A percentile compares a stretch with the other conserved stretches of the same genome.
Evolutionary conservation across 2,113 vertebrate species (phyloP).

Genomic region (Oryzias javanicus): DNA sequence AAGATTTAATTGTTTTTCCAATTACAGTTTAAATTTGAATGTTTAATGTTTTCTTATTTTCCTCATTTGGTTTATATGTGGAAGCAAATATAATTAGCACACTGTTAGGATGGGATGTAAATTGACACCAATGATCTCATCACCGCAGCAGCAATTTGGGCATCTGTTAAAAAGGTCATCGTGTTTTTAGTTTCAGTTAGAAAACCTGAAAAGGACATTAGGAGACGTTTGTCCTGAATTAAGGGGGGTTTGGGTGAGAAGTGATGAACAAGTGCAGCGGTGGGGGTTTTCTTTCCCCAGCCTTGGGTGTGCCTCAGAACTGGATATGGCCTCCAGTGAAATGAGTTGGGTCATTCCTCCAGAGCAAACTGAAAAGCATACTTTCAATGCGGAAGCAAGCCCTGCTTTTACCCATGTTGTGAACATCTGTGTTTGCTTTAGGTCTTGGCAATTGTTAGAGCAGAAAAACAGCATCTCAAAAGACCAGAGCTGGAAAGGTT

Average conservation of each 20-base stretch:
- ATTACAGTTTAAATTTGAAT: conserved; percentile 13
- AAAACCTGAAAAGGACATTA: conserved; percentile 7
- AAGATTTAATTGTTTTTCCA: conserved; percentile 13
- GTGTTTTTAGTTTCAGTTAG: not conserved
- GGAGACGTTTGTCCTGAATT: conserved; percentile 5
- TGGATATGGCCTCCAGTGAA: conserved; percentile 55
- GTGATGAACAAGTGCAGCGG: conserved; percentile 69
- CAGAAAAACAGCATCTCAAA: conserved; percentile 41
- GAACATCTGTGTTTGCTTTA: conserved; percentile 75
- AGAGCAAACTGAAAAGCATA: conserved; percentile 55
- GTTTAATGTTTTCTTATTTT: not conserved
- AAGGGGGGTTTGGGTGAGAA: conserved; percentile 9
- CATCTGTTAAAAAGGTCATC: conserved; percentile 12
- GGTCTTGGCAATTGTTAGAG: conserved; percentile 49
- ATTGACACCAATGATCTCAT: conserved; percentile 62
- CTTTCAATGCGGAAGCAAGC: conserved; percentile 41
- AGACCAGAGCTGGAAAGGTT: conserved; percentile 44
- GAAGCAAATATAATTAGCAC: conserved; percentile 44
- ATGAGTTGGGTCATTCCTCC: conserved; percentile 71
- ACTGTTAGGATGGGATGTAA: conserved; percentile 43
- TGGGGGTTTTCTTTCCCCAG: conserved; percentile 52
- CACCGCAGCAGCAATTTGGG: conserved; percentile 43
- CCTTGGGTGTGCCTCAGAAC: conserved; percentile 76
- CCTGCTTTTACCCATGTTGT: conserved; percentile 34
- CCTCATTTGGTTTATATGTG: conserved; percentile 8